Base-by-base conservation (phyloP, 2,888 invertebrate species). In the Rhynchonema sp. region DNA sequence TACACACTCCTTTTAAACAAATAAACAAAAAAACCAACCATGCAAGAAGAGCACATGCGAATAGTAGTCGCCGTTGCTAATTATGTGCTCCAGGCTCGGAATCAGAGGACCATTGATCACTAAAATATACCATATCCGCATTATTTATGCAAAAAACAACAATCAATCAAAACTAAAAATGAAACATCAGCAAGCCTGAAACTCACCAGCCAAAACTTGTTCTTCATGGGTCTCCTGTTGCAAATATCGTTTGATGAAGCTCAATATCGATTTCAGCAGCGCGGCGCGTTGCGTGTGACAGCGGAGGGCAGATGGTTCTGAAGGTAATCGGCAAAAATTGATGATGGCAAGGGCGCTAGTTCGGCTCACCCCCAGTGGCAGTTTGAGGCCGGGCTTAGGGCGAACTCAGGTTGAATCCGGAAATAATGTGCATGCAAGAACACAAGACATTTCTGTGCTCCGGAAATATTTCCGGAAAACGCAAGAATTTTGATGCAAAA, bases 21-120 rank as follows among this genome's bases (percentile, higher is more conserved):
- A n/a, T n/a, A n/a, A n/a, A n/a, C 6, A 38, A 6, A 38, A 38
- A 6, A 38, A 49, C 49, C 9, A 49, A 49, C 49, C 49, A 49
- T 49, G 9, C 49, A 49, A 76, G 74, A 87, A 88, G 58, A 89
- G 74, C 0, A 86, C 86, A 20, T 87, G 84, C 0, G 87, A 87
- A 72, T 88, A 88, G 72, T 87, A 89, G 69, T 87, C 87, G 0
- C 86, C 84, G 76, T 88, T 87, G 65, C 86, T 85, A 63, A 89
- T 85, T 30, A 89, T 85, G 66, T 80, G 79, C 66, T 85, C 84
- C 63, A 88, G 73, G 0, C 86, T 84, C 55, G 81, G 80, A 0
- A 87, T 86, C 62, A 88, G 73, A 27, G 83, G 83, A 1, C 85
- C 86, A 73, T 87, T 87, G 87, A 88, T 88, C 29, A 88, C 81